These are phyloP conservation scores for Leptinotarsa tumamoca DNA, from an alignment of 2,888 invertebrate genomes.

Conservation along the genomic window DNA sequence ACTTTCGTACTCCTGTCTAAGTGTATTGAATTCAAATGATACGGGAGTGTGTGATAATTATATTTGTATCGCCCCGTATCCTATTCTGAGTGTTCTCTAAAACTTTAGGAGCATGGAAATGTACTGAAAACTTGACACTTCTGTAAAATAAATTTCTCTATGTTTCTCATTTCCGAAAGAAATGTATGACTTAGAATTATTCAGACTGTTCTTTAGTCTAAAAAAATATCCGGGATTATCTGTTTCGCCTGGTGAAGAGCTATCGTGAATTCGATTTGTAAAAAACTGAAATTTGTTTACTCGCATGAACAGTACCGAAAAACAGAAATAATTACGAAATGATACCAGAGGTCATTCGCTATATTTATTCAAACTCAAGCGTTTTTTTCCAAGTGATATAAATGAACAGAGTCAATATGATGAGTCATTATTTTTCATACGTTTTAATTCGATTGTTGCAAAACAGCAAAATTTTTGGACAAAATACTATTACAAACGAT, in stretches of 20 bases:
- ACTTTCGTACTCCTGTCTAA: background rate
- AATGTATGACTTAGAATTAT: too few relatives aligned
- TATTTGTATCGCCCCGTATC: too few relatives aligned
- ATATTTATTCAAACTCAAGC: background rate
- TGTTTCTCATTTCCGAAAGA: too few relatives aligned
- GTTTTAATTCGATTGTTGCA: background rate
- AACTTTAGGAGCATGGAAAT: too few relatives aligned
- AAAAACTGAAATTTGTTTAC: conserved; percentile 1
- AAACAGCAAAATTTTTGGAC: background rate
- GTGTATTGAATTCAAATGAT: background rate
- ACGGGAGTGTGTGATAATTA: too few relatives aligned
- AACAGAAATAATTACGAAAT: conserved; percentile 11
- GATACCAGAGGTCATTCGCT: conserved; percentile 14
- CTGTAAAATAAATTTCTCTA: too few relatives aligned
- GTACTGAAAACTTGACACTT: too few relatives aligned
- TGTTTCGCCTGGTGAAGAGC: too few relatives aligned
- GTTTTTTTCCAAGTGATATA: conserved; percentile 2
- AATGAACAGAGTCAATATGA: conserved; percentile 10
- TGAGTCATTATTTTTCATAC: background rate
- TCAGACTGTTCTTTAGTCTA: too few relatives aligned
- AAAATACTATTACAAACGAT: too few relatives aligned
- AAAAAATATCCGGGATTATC: too few relatives aligned
- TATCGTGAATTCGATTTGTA: background rate
- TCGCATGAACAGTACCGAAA: background rate
- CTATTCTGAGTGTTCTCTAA: too few relatives aligned